A percentile compares a stretch with the other conserved stretches of the same genome.
These are phyloP conservation scores for Hedya salicella DNA, from an alignment of 2,888 invertebrate genomes.

Conservation along the genomic window DNA sequence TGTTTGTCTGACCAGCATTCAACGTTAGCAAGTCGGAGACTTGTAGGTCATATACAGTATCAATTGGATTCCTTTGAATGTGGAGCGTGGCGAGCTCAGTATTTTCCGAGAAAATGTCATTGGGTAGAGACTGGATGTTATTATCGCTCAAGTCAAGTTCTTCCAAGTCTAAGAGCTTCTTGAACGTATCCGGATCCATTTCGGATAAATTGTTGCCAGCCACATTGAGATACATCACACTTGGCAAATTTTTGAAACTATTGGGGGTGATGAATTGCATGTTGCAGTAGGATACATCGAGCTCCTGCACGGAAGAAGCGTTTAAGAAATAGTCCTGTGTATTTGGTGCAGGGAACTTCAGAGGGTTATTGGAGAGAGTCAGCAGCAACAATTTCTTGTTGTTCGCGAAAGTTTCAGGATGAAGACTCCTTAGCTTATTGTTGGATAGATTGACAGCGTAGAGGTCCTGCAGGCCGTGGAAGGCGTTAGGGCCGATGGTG, in stretches of 20 bases:
- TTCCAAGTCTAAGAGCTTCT: conserved; percentile 86
- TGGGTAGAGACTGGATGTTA: conserved; percentile 86
- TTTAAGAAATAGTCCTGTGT: conserved; percentile 83
- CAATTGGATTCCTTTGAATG: conserved; percentile 88
- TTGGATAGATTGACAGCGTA: conserved; percentile 89
- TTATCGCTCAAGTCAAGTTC: conserved; percentile 91
- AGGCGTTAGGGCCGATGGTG: conserved; percentile 88
- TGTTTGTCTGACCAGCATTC: conserved; percentile 88
- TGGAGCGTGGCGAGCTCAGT: conserved; percentile 87
- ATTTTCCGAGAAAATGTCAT: conserved; percentile 87
- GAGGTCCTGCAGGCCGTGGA: conserved; percentile 87
- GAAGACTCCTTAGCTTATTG: conserved; percentile 87
- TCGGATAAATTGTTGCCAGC: conserved; percentile 87
- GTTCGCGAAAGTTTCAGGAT: conserved; percentile 88
- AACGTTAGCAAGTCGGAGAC: conserved; percentile 87
- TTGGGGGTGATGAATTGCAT: conserved; percentile 86
- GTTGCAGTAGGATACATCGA: conserved; percentile 89
- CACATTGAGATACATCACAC: conserved; percentile 88
- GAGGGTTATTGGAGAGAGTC: conserved; percentile 88
- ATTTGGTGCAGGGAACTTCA: conserved; percentile 76
- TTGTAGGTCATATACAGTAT: conserved; percentile 86
- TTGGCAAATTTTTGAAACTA: conserved; percentile 87
- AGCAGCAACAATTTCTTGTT: conserved; percentile 88
- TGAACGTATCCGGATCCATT: conserved; percentile 86
- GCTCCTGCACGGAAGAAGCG: conserved; percentile 87